These are phyloP conservation scores for Mionectes macconnelli DNA, from an alignment of 2,113 vertebrate species.

Conservation along the genomic window DNA sequence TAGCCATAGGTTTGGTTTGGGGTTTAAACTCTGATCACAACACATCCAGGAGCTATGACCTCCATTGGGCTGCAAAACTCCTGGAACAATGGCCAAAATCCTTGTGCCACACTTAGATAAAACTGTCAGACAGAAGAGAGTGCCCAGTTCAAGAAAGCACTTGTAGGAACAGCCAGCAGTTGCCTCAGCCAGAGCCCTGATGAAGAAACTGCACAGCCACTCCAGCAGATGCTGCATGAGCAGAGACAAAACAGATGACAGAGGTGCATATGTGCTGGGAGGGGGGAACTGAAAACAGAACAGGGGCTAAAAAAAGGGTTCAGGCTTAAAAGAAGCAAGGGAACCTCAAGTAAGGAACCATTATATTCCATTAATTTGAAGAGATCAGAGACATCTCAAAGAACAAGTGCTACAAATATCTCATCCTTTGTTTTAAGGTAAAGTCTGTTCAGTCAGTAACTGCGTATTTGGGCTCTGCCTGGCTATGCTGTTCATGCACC, in stretches of 20 bases:
- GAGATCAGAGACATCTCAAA: neutral
- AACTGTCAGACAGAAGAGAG: neutral
- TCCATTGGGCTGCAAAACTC: neutral
- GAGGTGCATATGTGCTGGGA: neutral
- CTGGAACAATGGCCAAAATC: neutral
- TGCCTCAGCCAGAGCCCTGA: neutral
- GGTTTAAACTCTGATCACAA: neutral
- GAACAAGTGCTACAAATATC: neutral
- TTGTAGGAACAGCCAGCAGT: neutral
- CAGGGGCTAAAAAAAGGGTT: neutral
- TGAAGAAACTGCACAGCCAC: neutral
- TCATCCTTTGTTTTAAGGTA: neutral
- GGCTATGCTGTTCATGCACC: neutral
- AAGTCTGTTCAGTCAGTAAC: neutral
- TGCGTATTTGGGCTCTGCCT: neutral
- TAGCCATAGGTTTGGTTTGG: neutral
- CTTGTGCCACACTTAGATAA: neutral
- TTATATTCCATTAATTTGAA: neutral
- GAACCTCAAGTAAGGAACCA: neutral
- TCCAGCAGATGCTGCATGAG: neutral
- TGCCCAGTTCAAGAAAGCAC: neutral
- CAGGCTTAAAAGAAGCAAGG: neutral
- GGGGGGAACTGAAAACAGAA: neutral
- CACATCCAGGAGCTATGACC: neutral
- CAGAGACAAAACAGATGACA: neutral